phyloP scores from a whole-genome alignment of 2,113 vertebrate species.

The Lynx canadensis region DNA sequence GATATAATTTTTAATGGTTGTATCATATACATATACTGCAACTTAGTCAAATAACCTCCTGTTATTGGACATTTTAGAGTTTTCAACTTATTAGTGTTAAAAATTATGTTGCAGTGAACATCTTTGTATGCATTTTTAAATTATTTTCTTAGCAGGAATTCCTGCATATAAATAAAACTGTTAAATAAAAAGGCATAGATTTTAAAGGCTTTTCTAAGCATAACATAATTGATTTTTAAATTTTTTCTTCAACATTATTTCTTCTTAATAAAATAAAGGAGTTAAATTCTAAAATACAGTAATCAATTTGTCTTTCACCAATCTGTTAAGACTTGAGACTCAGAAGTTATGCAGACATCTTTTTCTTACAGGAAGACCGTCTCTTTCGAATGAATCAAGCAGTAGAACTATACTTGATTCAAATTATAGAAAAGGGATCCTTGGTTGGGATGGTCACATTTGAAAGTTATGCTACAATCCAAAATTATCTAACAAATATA shows the following conservation, averaged over 20 bases:
- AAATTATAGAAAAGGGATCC: conserved; percentile 81
- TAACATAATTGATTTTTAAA: background rate
- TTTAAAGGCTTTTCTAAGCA: conserved; percentile 15
- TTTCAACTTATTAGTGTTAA: conserved; percentile 39
- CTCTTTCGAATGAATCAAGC: conserved; percentile 75
- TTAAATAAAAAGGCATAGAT: background rate
- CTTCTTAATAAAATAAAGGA: conserved; percentile 16
- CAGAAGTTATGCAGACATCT: background rate
- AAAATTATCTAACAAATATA: conserved; percentile 67
- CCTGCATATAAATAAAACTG: background rate
- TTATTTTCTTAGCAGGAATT: conserved; percentile 10
- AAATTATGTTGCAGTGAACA: background rate
- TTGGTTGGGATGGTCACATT: conserved; percentile 84
- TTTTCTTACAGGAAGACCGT: conserved; percentile 61
- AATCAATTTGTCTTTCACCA: background rate
- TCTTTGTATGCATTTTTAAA: background rate
- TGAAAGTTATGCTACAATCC: background rate
- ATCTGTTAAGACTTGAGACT: background rate
- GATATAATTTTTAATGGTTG: background rate
- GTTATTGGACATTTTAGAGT: background rate
- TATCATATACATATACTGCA: background rate
- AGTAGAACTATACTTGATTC: conserved; percentile 79
- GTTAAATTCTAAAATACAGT: background rate
- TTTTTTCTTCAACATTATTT: background rate
- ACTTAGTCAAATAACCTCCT: background rate